Evolutionary conservation across 2,797 vertebrate species (phyloP).

Genomic region (Erethizon dorsatum): DNA sequence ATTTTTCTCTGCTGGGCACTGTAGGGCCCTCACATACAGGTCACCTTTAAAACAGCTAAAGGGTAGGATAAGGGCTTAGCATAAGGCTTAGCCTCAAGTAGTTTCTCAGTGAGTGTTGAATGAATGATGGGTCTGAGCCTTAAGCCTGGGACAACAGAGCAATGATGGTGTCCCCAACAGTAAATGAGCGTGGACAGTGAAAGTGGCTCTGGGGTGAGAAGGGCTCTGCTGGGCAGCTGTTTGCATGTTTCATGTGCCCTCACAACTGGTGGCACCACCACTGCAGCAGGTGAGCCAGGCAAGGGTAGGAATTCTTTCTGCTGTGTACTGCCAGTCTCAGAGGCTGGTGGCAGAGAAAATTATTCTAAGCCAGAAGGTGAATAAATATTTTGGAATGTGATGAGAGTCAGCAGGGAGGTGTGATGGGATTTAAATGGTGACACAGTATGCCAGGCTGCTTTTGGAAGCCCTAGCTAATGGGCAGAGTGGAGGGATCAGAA

Average conservation of each 20-base stretch:
- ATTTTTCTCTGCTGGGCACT: neutral
- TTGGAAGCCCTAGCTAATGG: slow-evolving; percentile 79
- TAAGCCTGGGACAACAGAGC: neutral
- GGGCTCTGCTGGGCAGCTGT: neutral
- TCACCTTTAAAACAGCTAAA: neutral
- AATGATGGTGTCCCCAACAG: neutral
- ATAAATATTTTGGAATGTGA: slow-evolving; percentile 82
- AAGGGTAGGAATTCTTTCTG: neutral
- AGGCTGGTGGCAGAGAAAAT: neutral
- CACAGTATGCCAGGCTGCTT: slow-evolving; percentile 74
- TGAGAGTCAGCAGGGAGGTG: slow-evolving; percentile 79
- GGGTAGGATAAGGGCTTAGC: neutral
- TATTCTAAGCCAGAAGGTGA: slow-evolving; percentile 69
- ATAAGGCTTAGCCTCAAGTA: neutral
- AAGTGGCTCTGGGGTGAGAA: neutral
- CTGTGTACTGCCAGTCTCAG: neutral
- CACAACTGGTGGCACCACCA: too few species aligned
- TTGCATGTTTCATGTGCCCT: neutral
- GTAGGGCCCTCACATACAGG: neutral
- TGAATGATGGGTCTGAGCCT: slow-evolving; percentile 1
- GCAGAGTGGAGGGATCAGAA: neutral
- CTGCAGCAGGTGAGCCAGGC: neutral
- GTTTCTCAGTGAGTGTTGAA: neutral
- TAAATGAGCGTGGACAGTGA: neutral
- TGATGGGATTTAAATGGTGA: slow-evolving; percentile 79